phyloP scores from a whole-genome alignment of 2,113 vertebrate genomes.

The Peucedramus taeniatus region DNA sequence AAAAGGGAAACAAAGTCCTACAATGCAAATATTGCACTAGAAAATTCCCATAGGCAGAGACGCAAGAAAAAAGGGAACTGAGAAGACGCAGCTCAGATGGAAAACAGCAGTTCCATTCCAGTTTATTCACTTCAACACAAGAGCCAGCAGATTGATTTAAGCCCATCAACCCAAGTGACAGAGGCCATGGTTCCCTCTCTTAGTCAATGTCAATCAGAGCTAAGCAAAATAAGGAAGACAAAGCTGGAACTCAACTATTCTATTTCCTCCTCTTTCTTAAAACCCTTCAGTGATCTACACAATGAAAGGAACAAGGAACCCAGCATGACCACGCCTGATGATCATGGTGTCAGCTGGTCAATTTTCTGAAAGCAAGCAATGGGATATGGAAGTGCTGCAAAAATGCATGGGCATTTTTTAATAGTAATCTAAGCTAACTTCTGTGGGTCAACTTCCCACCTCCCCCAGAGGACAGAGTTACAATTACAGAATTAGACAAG shows the following conservation, averaged over 20 bases:
- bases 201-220: background rate
- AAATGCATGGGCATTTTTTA: background rate
- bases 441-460: background rate
- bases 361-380: background rate
- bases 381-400: fast-evolving
- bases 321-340: fast-evolving
- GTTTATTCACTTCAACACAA: background rate
- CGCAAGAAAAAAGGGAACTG: background rate
- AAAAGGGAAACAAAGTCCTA: background rate
- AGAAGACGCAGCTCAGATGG: background rate
- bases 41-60: background rate
- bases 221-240: background rate
- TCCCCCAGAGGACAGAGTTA: background rate
- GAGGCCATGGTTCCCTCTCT: background rate
- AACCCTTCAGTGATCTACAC: background rate
- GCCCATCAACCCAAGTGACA: background rate
- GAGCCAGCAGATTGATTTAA: background rate
- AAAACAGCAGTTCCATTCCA: background rate
- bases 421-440: background rate
- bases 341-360: background rate
- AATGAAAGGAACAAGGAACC: background rate
- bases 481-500: background rate
- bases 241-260: background rate
- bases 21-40: background rate
- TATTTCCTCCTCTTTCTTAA: background rate